Conservation (phyloP, 2,888 invertebrate species). For the Elmis aenea region DNA sequence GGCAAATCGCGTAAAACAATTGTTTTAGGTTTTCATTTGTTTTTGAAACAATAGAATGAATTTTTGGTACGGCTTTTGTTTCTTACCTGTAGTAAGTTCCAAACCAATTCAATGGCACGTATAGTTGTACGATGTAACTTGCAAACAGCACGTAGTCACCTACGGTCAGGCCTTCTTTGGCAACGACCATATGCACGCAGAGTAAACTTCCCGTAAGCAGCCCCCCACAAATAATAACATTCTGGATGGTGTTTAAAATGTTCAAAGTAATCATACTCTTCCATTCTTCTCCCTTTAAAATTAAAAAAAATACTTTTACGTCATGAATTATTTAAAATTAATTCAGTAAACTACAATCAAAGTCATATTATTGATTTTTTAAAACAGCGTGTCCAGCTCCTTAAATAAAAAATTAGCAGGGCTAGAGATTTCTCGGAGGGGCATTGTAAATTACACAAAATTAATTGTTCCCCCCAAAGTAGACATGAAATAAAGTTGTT, state of each 20-base stretch:
- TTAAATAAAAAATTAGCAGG: no score
- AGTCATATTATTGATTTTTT: neutral
- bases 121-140: slow-evolving; percentile 89
- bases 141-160: slow-evolving; percentile 97
- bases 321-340: neutral
- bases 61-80: no score
- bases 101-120: slow-evolving; percentile 95
- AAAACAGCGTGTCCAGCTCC: no score
- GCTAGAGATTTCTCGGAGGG: no score
- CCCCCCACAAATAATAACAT: slow-evolving; percentile 81
- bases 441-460: no score
- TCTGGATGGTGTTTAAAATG: slow-evolving; percentile 87
- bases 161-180: slow-evolving; percentile 64
- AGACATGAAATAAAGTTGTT: neutral
- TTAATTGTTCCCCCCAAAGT: no score
- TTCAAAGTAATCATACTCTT: slow-evolving; percentile 79
- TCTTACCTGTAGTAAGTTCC: slow-evolving; percentile 92
- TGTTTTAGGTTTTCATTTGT: no score
- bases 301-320: no score
- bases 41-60: no score
- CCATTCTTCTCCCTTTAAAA: slow-evolving; percentile 80
- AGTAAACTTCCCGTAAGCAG: slow-evolving; percentile 81
- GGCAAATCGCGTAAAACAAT: no score
- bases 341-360: neutral
- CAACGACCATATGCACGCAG: slow-evolving; percentile 81